Percentiles rank a stretch among this genome's conserved stretches.
phyloP scores from a whole-genome alignment of 2,888 invertebrate genomes.

The Cephus pygmeus region DNA sequence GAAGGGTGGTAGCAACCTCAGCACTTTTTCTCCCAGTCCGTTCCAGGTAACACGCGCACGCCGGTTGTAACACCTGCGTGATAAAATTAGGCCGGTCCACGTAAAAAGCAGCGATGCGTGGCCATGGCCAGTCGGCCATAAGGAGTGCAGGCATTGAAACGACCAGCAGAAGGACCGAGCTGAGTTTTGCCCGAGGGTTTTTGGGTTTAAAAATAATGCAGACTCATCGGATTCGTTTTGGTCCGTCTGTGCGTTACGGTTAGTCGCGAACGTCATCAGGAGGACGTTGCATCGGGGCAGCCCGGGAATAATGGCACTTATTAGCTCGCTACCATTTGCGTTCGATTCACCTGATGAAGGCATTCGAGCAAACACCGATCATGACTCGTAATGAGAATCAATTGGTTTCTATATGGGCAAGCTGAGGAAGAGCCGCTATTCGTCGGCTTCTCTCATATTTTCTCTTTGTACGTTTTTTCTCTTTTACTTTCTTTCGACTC shows the following conservation, averaged over 20 bases:
- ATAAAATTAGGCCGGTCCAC: not conserved
- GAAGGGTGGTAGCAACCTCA: not conserved
- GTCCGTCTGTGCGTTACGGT: not conserved
- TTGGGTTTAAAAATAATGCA: not conserved
- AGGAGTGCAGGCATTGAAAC: not conserved
- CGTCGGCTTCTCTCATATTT: conserved; percentile 10
- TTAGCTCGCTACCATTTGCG: conserved; percentile 53
- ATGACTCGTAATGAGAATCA: conserved; percentile 39
- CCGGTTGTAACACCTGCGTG: not conserved
- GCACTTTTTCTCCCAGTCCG: not conserved
- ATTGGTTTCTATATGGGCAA: conserved; percentile 28
- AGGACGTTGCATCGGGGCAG: conserved; percentile 8
- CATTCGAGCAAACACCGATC: conserved; percentile 27
- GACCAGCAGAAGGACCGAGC: not conserved
- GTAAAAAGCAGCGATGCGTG: not conserved
- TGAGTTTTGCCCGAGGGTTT: not conserved
- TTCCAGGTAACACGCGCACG: not conserved
- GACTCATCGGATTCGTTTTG: not conserved
- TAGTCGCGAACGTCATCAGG: not conserved
- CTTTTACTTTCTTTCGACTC: conserved; percentile 28
- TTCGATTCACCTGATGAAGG: conserved; percentile 57
- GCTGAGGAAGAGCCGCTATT: not conserved
- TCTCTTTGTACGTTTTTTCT: conserved; percentile 17
- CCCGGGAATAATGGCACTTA: conserved; percentile 44
- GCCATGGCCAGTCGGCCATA: not conserved